Percentiles rank a stretch among this genome's conserved stretches.
phyloP scores from a whole-genome alignment of 2,888 invertebrate genomes.

The Heliconius cydno region DNA sequence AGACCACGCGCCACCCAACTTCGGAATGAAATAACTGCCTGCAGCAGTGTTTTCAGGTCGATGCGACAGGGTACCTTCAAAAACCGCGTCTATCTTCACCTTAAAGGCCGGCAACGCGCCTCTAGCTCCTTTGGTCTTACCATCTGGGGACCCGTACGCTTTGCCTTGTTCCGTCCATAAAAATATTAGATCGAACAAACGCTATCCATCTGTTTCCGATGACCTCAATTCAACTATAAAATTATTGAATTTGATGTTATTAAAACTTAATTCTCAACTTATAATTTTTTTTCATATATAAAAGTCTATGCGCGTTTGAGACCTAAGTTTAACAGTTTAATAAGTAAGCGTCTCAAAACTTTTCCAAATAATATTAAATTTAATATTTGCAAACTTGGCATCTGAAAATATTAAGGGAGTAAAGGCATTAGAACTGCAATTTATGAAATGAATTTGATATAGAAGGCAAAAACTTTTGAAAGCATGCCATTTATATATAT shows the following conservation, averaged over 20 bases:
- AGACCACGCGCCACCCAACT: no score
- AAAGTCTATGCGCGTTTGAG: not conserved
- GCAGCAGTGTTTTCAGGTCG: no score
- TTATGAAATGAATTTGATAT: not conserved
- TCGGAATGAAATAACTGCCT: no score
- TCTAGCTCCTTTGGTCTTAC: no score
- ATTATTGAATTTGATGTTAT: not conserved
- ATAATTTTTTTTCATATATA: not conserved
- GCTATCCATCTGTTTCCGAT: no score
- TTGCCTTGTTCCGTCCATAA: no score
- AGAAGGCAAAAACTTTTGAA: not conserved
- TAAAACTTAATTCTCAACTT: not conserved
- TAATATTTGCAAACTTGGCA: slow-evolving; percentile 1
- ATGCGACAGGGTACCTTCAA: no score
- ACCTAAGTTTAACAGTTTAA: not conserved
- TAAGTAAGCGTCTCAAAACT: slow-evolving; percentile 1
- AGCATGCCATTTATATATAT: no score
- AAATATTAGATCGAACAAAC: no score
- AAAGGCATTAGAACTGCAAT: not conserved
- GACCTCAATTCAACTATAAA: not conserved
- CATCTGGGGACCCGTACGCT: no score
- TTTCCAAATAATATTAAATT: slow-evolving; percentile 3
- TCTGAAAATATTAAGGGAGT: not conserved
- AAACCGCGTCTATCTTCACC: no score
- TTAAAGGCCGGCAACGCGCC: no score